Conservation (phyloP, 2,797 vertebrate species). For the Gymnothorax javanicus region DNA sequence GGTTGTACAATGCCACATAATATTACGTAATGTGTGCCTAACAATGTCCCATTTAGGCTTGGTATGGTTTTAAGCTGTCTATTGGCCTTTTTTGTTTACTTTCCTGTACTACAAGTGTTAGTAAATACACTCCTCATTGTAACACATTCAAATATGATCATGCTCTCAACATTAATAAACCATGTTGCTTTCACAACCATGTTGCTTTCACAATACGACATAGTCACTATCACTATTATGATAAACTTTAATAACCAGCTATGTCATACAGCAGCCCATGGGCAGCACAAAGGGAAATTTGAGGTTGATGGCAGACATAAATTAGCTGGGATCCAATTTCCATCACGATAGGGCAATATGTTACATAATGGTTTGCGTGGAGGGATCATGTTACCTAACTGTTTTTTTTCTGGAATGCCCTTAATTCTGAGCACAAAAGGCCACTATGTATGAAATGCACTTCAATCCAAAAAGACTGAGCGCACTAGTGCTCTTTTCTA, state of each 20-base stretch:
- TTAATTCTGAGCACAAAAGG: not conserved
- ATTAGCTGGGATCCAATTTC: conserved; percentile 1
- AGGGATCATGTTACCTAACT: conserved; percentile 12
- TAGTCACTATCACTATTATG: not conserved
- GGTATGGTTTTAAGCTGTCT: too few relatives aligned
- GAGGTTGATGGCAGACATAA: not conserved
- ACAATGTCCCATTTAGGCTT: too few relatives aligned
- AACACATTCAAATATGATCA: not conserved
- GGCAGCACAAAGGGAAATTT: not conserved
- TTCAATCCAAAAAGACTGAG: not conserved
- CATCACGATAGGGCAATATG: not conserved
- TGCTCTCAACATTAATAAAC: not conserved
- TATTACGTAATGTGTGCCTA: too few relatives aligned
- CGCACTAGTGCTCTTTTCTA: not conserved
- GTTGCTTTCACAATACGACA: not conserved
- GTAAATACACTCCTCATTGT: not conserved
- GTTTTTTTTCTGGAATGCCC: not conserved
- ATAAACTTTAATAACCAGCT: not conserved
- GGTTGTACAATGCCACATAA: too few relatives aligned
- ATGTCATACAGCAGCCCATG: not conserved
- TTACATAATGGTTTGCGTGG: not conserved
- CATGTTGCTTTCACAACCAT: not conserved
- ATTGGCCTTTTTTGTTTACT: too few relatives aligned
- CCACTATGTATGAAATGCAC: not conserved
- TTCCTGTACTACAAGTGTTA: not conserved